A percentile compares a stretch with the other conserved stretches of the same genome.
phyloP scores from a whole-genome alignment of 2,113 vertebrate genomes.

The Mus spicilegus region DNA sequence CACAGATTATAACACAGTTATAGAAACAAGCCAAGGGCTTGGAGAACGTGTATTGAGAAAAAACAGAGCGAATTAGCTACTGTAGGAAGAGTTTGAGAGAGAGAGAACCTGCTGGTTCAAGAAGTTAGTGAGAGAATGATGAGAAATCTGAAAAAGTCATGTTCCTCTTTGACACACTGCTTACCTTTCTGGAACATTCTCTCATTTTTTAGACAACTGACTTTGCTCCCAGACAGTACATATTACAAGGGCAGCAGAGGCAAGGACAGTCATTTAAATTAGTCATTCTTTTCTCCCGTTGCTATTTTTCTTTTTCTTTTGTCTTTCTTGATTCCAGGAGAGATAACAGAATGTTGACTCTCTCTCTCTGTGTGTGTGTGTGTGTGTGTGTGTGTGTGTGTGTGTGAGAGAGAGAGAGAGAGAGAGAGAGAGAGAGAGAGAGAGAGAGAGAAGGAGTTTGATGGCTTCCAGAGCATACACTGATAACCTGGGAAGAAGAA shows the following conservation, averaged over 20 bases:
- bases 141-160: not conserved
- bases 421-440: too few relatives aligned
- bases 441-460: constrained; percentile 60
- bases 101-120: not conserved
- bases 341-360: not conserved
- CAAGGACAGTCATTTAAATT: not conserved
- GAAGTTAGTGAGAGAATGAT: not conserved
- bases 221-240: not conserved
- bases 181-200: not conserved
- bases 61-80: not conserved
- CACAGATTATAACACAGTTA: not conserved
- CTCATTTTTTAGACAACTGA: not conserved
- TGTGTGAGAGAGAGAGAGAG: too few relatives aligned
- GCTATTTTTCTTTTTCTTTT: not conserved
- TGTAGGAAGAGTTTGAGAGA: not conserved
- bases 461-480: constrained; percentile 70
- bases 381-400: too few relatives aligned
- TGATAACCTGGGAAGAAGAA: constrained; percentile 1
- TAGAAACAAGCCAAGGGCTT: not conserved
- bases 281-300: not conserved
- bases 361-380: too few relatives aligned
- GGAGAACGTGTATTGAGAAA: not conserved
- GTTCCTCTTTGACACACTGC: not conserved
- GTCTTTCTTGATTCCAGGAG: not conserved
- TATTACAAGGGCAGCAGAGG: not conserved